These are phyloP conservation scores for Dicerorhinus sumatrensis DNA, from an alignment of 2,113 vertebrate genomes.

Conservation along the genomic window DNA sequence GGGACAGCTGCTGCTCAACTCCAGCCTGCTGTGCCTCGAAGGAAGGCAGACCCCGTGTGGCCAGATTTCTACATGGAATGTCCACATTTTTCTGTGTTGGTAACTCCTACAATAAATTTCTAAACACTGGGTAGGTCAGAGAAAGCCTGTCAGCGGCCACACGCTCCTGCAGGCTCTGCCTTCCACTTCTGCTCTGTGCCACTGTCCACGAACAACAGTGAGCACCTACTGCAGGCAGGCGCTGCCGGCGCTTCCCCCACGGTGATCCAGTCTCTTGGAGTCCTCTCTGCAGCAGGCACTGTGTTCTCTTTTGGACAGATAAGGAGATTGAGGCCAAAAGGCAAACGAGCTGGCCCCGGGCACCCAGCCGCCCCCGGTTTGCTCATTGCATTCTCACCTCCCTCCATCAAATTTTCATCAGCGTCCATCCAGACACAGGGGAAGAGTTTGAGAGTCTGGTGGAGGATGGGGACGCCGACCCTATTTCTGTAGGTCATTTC, in stretches of 20 bases:
- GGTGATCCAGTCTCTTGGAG: rapidly evolving
- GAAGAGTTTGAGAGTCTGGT: background rate
- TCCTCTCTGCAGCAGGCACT: background rate
- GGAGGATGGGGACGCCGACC: background rate
- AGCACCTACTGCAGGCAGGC: background rate
- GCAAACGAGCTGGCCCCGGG: background rate
- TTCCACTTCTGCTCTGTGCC: background rate
- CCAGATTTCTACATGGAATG: background rate
- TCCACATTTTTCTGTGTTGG: background rate
- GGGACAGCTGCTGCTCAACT: background rate
- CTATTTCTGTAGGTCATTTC: background rate
- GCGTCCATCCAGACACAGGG: background rate
- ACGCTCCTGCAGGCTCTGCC: too few relatives aligned
- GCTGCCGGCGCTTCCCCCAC: background rate
- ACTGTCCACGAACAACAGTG: rapidly evolving
- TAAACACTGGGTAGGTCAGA: background rate
- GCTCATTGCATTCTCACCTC: background rate
- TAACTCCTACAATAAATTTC: background rate
- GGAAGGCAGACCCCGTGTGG: rapidly evolving
- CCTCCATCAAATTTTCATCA: background rate
- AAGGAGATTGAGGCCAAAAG: background rate
- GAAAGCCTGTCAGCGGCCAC: background rate
- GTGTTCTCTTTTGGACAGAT: background rate
- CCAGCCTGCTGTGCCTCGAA: background rate
- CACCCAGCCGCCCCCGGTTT: background rate